Percentiles rank a stretch among this genome's conserved stretches.
These are phyloP conservation scores for Bujurquina vittata DNA, from an alignment of 2,113 vertebrate species.

Conservation along the genomic window DNA sequence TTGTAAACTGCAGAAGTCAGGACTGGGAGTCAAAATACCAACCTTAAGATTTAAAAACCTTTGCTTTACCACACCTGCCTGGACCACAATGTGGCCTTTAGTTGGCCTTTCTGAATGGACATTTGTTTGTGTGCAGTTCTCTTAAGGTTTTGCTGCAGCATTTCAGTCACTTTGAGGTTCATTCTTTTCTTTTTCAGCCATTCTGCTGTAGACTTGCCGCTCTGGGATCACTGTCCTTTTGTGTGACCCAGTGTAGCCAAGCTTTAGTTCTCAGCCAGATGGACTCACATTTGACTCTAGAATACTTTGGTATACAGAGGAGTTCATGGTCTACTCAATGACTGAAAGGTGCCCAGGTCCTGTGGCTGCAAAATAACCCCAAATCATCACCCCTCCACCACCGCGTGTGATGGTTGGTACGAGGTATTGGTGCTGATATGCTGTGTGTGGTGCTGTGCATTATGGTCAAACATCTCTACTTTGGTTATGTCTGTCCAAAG, in stretches of 20 bases:
- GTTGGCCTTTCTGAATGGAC: not conserved
- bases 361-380: not conserved
- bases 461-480: not conserved
- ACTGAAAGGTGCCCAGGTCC: not conserved
- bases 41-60: not conserved
- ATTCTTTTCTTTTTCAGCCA: not conserved
- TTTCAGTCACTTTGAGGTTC: not conserved
- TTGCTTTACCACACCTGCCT: not conserved
- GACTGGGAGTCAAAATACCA: not conserved
- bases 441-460: not conserved
- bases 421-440: not conserved
- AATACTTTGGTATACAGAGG: not conserved
- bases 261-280: not conserved
- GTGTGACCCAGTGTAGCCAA: not conserved
- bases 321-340: not conserved
- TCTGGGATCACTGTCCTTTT: too few relatives aligned
- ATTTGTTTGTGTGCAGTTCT: not conserved
- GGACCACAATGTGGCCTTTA: too few relatives aligned
- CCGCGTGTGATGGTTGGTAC: not conserved
- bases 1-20: not conserved
- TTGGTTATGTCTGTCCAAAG: not conserved
- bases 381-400: not conserved
- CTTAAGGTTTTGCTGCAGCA: not conserved
- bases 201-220: not conserved
- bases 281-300: not conserved